Percentiles rank a stretch among this genome's conserved stretches.
phyloP scores from a whole-genome alignment of 2,888 invertebrate genomes.

The Coelopa pilipes region DNA sequence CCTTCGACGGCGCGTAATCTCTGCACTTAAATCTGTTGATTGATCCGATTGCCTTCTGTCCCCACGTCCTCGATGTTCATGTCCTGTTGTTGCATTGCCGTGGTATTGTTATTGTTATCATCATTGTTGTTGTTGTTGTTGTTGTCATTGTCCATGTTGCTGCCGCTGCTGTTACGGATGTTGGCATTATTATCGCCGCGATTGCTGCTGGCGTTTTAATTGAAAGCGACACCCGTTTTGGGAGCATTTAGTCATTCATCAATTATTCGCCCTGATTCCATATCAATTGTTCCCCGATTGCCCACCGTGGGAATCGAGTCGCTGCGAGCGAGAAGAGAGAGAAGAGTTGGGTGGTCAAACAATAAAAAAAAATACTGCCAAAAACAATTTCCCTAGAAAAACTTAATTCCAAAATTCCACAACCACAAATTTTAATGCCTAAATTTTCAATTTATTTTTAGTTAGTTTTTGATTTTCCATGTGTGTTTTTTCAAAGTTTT shows the following conservation, averaged over 20 bases:
- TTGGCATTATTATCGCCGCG: constrained; percentile 22
- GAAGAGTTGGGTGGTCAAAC: too few relatives aligned
- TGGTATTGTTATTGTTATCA: constrained; percentile 18
- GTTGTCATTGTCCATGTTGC: background rate
- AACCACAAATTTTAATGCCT: too few relatives aligned
- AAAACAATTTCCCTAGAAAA: too few relatives aligned
- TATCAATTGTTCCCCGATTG: too few relatives aligned
- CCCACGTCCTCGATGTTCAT: constrained; percentile 5
- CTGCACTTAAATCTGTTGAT: constrained; percentile 41
- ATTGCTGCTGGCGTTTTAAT: constrained; percentile 12
- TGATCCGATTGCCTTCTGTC: constrained; percentile 31
- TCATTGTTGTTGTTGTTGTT: constrained; percentile 14
- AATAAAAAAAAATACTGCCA: too few relatives aligned
- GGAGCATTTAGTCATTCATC: constrained; percentile 22
- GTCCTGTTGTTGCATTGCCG: background rate
- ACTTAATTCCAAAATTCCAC: too few relatives aligned
- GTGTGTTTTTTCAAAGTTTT: too few relatives aligned
- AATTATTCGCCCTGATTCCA: constrained; percentile 18
- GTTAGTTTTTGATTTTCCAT: too few relatives aligned
- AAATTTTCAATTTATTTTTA: too few relatives aligned
- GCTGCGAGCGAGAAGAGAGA: too few relatives aligned
- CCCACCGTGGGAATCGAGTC: too few relatives aligned
- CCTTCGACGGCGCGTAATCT: constrained; percentile 29
- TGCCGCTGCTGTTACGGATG: too few relatives aligned
- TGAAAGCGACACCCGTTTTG: constrained; percentile 27